Evolutionary conservation across 2,113 vertebrate genomes (phyloP), one percentile per base, ranked within the genome.

Genomic region (Oophaga pumilio): DNA sequence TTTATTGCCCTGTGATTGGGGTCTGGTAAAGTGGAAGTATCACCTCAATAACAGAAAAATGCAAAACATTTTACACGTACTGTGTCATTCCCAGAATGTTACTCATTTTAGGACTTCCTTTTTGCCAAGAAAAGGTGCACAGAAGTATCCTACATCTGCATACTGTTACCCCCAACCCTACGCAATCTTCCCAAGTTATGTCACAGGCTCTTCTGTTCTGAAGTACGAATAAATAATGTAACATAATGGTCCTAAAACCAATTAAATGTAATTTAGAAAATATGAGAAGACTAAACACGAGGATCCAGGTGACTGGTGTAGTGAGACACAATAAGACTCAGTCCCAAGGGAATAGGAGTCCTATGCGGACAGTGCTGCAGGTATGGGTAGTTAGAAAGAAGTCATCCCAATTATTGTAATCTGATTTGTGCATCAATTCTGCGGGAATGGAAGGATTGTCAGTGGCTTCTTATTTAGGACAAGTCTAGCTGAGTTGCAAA

Each of bases 401-500:
- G 81, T 69, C 81, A 69, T 11, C 64, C 26, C 28, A 68, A 83
- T 68, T 83, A 83, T 68, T 49, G 81, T 83, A 83, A 83, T 69
- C 22, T 53, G 64, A 53, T 26, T 49, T 83, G 49, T 69, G 62
- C 22, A 0, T 6, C 20, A 33, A 50, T 24, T 69, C 49, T 14
- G 33, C 1, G 20, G 68, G 52, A 53, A 10, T 18, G 24, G 20
- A 71, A 24, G 28, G 9, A 17, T 73, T 56, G 68, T 73, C 69
- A 59, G 6, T 14, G 82, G 66, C 18, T 43, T 85, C 83, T 59
- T 74, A 73, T 84, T 73, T 59, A 84, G 66, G 66, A 33, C 53
- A 20, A 59, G 68, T 68, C 82, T 73, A 68, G 60, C 52, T 82
- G 68, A 26, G 62, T 50, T 24, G 83, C 90, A 88, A 90, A 91